These are phyloP conservation scores for Sesia bembeciformis DNA, from an alignment of 2,888 invertebrate species.

Conservation along the genomic window DNA sequence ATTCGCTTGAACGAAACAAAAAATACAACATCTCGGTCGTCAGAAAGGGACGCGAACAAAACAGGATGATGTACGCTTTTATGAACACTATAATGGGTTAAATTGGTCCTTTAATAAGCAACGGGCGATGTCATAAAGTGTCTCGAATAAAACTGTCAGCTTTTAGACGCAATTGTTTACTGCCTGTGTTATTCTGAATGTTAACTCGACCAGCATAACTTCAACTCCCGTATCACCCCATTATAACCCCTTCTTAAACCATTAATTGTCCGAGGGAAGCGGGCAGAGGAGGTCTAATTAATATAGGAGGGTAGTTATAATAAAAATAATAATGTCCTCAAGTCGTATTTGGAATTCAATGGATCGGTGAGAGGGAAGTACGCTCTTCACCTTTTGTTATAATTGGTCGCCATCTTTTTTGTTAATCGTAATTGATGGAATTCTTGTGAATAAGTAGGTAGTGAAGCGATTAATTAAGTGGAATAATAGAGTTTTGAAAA, in stretches of 20 bases:
- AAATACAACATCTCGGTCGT: conserved; percentile 9
- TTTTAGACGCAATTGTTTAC: conserved; percentile 35
- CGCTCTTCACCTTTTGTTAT: not conserved
- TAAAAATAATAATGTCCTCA: conserved; percentile 6
- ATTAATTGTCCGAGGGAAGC: not conserved
- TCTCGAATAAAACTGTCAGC: conserved; percentile 51
- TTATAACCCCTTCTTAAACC: conserved; percentile 3
- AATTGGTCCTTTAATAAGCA: conserved; percentile 65
- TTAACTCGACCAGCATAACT: conserved; percentile 17
- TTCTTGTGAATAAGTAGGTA: no score
- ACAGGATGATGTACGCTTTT: conserved; percentile 69
- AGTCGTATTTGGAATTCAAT: conserved; percentile 15
- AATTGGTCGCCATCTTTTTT: not conserved
- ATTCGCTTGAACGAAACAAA: conserved; percentile 27
- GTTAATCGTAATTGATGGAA: not conserved
- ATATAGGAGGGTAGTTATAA: conserved; percentile 3
- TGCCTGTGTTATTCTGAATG: conserved; percentile 23
- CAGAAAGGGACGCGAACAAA: conserved; percentile 39
- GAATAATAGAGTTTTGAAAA: no score
- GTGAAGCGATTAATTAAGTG: no score
- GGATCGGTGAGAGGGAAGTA: conserved; percentile 12
- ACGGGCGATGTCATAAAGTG: conserved; percentile 51
- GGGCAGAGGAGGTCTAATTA: conserved; percentile 2
- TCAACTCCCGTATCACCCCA: conserved; percentile 11
- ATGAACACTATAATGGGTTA: conserved; percentile 69